Evolutionary conservation across 2,888 invertebrate genomes (phyloP).

Genomic region (Diloba caeruleocephala): DNA sequence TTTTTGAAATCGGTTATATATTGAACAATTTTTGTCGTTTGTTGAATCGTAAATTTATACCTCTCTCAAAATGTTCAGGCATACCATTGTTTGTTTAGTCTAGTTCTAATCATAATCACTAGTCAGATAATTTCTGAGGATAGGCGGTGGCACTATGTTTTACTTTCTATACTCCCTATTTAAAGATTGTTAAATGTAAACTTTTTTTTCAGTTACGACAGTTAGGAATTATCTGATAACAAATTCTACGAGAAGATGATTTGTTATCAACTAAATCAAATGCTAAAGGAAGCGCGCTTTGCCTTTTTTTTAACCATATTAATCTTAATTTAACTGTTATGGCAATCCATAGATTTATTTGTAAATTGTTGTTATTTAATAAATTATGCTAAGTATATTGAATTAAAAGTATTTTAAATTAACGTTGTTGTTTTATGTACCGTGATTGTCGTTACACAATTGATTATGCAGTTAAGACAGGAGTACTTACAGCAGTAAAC

Average conservation of each 20-base stretch:
- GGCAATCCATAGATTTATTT: conserved; percentile 47
- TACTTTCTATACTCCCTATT: not conserved
- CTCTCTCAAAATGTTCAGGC: no score
- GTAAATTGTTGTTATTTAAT: conserved; percentile 54
- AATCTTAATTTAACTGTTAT: conserved; percentile 45
- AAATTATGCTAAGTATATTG: conserved; percentile 49
- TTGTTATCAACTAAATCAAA: conserved; percentile 3
- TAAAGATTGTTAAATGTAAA: not conserved
- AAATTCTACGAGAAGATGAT: conserved; percentile 31
- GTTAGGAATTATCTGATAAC: conserved; percentile 84
- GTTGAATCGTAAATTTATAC: no score
- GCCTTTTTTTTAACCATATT: conserved; percentile 14
- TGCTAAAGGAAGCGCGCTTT: conserved; percentile 17
- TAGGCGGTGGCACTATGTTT: no score
- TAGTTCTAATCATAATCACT: no score
- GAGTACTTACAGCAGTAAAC: no score
- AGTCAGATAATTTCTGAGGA: no score
- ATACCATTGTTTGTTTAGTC: no score
- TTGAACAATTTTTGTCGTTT: no score
- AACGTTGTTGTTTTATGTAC: not conserved
- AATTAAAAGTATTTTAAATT: conserved; percentile 28
- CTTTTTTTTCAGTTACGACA: conserved; percentile 87
- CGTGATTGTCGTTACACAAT: no score
- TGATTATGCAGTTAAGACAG: no score
- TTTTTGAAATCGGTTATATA: no score